phyloP scores from a whole-genome alignment of 2,113 vertebrate genomes.

The Rafetus swinhoei region DNA sequence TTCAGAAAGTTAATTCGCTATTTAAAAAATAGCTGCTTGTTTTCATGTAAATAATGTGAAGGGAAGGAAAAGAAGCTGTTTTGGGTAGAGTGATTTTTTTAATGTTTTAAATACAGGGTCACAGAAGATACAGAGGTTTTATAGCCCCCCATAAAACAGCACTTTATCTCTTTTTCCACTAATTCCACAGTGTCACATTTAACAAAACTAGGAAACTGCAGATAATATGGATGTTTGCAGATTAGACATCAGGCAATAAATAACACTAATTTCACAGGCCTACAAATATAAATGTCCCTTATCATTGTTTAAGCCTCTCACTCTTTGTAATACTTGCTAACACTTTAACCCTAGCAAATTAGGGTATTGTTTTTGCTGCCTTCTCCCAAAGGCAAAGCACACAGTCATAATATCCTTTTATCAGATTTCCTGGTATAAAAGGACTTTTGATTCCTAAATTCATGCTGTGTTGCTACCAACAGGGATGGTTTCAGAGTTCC shows the following conservation, averaged over 20 bases:
- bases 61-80: slow-evolving; percentile 20
- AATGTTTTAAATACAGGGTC: slow-evolving; percentile 71
- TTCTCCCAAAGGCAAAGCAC: slow-evolving; percentile 71
- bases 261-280: slow-evolving; percentile 81
- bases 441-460: slow-evolving; percentile 35
- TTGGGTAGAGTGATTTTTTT: neutral
- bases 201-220: slow-evolving; percentile 82
- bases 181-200: slow-evolving; percentile 77
- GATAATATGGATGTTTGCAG: slow-evolving; percentile 81
- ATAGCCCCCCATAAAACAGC: slow-evolving; percentile 77
- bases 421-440: slow-evolving; percentile 79
- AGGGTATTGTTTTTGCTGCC: slow-evolving; percentile 73
- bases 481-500: slow-evolving; percentile 8
- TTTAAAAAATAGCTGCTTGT: slow-evolving; percentile 2
- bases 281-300: slow-evolving; percentile 79
- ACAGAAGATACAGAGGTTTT: slow-evolving; percentile 77
- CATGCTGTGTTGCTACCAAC: neutral
- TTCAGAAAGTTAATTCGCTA: neutral
- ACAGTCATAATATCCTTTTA: slow-evolving; percentile 78
- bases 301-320: slow-evolving; percentile 79
- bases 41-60: slow-evolving; percentile 47
- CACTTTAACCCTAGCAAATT: slow-evolving; percentile 78
- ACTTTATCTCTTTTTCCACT: slow-evolving; percentile 78
- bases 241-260: slow-evolving; percentile 83
- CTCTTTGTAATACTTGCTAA: slow-evolving; percentile 79